Conservation (phyloP, 2,888 invertebrate species). For the Hoplodrina ambigua region DNA sequence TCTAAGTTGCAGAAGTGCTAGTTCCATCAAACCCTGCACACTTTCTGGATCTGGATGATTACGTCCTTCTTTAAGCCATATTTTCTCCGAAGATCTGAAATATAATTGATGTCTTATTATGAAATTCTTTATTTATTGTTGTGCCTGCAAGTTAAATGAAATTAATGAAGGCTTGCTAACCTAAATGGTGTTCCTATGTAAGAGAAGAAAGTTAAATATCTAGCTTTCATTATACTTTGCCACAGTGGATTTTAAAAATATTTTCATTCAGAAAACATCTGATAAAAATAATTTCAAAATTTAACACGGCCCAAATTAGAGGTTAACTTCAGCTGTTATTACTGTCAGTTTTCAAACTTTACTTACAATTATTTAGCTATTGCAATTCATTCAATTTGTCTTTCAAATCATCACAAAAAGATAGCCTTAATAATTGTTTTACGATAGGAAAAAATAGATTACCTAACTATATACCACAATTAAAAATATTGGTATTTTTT, state of each 20-base stretch:
- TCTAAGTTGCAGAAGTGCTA: conserved; percentile 89
- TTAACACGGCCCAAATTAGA: not conserved
- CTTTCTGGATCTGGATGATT: conserved; percentile 91
- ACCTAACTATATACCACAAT: too few relatives aligned
- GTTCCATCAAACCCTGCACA: conserved; percentile 94
- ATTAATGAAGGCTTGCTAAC: conserved; percentile 77
- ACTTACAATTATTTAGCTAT: too few relatives aligned
- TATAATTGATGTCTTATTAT: not conserved
- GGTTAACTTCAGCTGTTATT: conserved; percentile 17
- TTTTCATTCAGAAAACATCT: conserved; percentile 40
- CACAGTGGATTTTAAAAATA: conserved; percentile 1
- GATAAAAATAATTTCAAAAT: not conserved
- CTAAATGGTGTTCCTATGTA: conserved; percentile 95
- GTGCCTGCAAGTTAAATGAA: conserved; percentile 71
- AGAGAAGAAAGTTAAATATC: conserved; percentile 94
- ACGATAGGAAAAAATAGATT: too few relatives aligned
- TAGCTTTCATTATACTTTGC: conserved; percentile 88
- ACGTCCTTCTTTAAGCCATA: conserved; percentile 84
- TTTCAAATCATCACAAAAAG: conserved; percentile 3
- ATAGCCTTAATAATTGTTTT: not conserved
- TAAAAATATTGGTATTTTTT: too few relatives aligned
- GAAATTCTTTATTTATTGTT: too few relatives aligned
- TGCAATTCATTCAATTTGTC: too few relatives aligned
- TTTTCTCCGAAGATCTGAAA: conserved; percentile 92
- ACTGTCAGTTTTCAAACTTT: not conserved